A percentile compares a stretch with the other conserved stretches of the same genome.
Conservation (phyloP, 2,888 invertebrate genomes). For the Invenusta paracnida region DNA sequence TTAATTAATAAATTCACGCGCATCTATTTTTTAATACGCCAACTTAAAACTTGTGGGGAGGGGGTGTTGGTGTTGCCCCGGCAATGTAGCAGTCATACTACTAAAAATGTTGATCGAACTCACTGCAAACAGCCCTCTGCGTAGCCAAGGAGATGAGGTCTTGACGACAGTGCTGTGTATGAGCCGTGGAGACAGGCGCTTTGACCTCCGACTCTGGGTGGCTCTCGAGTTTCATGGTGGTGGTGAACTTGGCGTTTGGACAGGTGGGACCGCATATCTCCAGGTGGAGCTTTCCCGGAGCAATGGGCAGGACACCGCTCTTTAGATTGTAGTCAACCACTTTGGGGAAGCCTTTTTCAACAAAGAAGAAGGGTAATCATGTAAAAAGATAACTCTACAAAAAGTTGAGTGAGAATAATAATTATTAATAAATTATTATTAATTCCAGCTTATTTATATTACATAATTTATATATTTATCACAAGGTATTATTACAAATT, state of each 20-base stretch:
- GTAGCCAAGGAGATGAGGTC: neutral
- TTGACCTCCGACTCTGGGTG: neutral
- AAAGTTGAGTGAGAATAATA: too few relatives aligned
- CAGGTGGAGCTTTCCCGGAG: neutral
- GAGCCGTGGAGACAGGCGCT: neutral
- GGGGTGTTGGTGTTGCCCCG: too few relatives aligned
- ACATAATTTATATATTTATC: too few relatives aligned
- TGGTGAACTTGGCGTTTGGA: neutral
- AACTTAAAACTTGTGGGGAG: too few relatives aligned
- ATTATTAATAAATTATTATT: neutral
- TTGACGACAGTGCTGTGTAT: conserved; percentile 19
- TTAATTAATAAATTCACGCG: too few relatives aligned
- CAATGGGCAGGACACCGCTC: neutral
- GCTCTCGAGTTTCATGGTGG: neutral
- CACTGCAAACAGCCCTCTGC: conserved; percentile 19
- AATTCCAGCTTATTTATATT: too few relatives aligned
- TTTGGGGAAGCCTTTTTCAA: neutral
- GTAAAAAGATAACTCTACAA: too few relatives aligned
- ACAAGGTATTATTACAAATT: too few relatives aligned
- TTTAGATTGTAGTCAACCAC: neutral
- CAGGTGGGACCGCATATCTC: neutral
- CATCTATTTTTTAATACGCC: too few relatives aligned
- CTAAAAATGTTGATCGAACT: too few relatives aligned
- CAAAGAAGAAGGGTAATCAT: too few relatives aligned
- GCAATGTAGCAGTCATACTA: too few relatives aligned